Evolutionary conservation across 92 coral and sea anemone genomes (phyloP).

Genomic region (Chrysogorgia sp.): DNA sequence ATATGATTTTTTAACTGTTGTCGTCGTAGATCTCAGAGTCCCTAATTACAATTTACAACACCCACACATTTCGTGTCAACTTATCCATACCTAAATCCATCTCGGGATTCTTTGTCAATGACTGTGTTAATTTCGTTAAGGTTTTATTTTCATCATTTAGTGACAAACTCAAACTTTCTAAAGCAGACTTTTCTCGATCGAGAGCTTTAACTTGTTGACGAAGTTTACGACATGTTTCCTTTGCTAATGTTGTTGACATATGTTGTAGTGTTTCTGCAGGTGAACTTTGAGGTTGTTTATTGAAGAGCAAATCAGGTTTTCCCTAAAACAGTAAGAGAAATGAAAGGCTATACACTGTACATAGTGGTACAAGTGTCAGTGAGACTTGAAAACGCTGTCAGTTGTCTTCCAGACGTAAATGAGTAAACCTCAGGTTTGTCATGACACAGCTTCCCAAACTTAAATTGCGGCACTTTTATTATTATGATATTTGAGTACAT

Average conservation of each 20-base stretch:
- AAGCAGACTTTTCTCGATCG: constrained; percentile 79
- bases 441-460: too few relatives aligned
- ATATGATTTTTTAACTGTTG: too few relatives aligned
- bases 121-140: constrained; percentile 76
- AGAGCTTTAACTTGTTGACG: constrained; percentile 64
- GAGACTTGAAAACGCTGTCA: too few relatives aligned
- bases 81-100: neutral
- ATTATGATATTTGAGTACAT: too few relatives aligned
- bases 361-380: neutral
- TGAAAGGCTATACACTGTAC: constrained; percentile 8
- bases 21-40: too few relatives aligned
- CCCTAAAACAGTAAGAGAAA: neutral
- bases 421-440: too few relatives aligned
- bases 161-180: constrained; percentile 77
- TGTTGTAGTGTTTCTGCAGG: constrained; percentile 20
- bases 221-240: constrained; percentile 51
- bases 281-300: constrained; percentile 17
- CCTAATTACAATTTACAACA: neutral
- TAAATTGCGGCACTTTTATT: too few relatives aligned
- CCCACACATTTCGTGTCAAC: neutral
- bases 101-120: constrained; percentile 80
- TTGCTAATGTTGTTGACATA: constrained; percentile 56
- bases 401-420: too few relatives aligned
- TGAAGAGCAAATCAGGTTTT: neutral
- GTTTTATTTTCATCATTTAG: constrained; percentile 83